These are phyloP conservation scores for Ormyrus thymus DNA, from an alignment of 2,888 invertebrate genomes.

Conservation along the genomic window DNA sequence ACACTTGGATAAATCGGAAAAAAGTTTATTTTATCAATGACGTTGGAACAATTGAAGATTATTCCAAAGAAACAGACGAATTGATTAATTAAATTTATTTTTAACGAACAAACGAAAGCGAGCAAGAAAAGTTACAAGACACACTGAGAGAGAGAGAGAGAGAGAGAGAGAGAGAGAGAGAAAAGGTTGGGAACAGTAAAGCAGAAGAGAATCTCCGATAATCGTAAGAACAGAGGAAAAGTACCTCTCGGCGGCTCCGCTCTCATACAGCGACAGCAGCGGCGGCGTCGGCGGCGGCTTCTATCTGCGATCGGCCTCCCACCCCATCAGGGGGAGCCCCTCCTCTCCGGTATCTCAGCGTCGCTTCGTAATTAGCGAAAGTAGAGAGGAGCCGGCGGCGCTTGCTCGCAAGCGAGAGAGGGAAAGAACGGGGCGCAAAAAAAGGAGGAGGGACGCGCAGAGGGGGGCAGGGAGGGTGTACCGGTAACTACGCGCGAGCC, in stretches of 20 bases:
- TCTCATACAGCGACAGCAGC: background rate
- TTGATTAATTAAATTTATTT: no score
- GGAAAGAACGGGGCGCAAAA: constrained; percentile 57
- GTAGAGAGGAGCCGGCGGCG: constrained; percentile 58
- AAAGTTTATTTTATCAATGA: no score
- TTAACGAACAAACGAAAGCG: background rate
- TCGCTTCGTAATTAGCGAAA: constrained; percentile 67
- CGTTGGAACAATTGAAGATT: no score
- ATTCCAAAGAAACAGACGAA: no score
- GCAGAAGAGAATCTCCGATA: constrained; percentile 9
- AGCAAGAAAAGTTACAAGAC: no score
- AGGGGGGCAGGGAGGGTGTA: constrained; percentile 56
- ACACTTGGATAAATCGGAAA: no score
- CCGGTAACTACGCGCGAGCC: constrained; percentile 55
- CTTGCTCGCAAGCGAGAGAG: constrained; percentile 31
- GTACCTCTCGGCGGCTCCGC: background rate
- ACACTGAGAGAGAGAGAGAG: background rate
- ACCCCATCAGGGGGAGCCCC: background rate
- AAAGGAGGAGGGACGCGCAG: constrained; percentile 56
- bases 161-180: background rate
- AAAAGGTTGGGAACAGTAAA: background rate
- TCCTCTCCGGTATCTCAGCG: constrained; percentile 47
- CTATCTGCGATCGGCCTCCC: background rate
- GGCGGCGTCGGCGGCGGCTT: no score
- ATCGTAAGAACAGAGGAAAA: constrained; percentile 13